phyloP scores from a whole-genome alignment of 2,888 invertebrate species.

The Drosophila helvetica region DNA sequence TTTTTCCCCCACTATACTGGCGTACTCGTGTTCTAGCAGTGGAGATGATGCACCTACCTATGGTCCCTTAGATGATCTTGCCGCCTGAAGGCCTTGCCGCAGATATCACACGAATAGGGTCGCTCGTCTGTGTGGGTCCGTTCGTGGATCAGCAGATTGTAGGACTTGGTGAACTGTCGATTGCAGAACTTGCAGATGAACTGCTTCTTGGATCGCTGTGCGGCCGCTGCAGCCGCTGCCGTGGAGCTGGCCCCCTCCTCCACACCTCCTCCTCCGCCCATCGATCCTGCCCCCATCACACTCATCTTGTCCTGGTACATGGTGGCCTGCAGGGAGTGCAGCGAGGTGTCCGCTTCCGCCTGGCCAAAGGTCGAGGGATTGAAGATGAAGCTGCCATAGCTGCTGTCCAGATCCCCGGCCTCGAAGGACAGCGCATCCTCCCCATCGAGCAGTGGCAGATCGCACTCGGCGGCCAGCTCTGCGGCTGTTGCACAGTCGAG shows the following conservation, averaged over 20 bases:
- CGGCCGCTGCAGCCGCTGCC: slow-evolving; percentile 63
- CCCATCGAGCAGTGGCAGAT: slow-evolving; percentile 88
- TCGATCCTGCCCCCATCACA: slow-evolving; percentile 56
- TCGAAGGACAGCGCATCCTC: slow-evolving; percentile 88
- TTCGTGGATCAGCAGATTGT: slow-evolving; percentile 97
- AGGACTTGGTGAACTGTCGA: slow-evolving; percentile 99
- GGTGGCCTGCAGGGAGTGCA: slow-evolving; percentile 80
- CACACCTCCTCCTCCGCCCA: slow-evolving; percentile 28
- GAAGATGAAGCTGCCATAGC: slow-evolving; percentile 89
- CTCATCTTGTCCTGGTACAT: slow-evolving; percentile 83
- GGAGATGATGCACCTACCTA: slow-evolving; percentile 86
- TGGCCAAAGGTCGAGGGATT: slow-evolving; percentile 83
- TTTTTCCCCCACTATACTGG: background rate
- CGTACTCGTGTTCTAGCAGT: background rate
- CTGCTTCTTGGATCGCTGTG: slow-evolving; percentile 95
- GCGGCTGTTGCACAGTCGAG: slow-evolving; percentile 68
- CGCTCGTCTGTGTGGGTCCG: slow-evolving; percentile 98
- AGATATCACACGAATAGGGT: slow-evolving; percentile 98
- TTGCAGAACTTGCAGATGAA: slow-evolving; percentile 99
- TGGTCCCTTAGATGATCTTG: slow-evolving; percentile 98
- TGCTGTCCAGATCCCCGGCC: slow-evolving; percentile 86
- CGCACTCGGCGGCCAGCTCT: slow-evolving; percentile 89
- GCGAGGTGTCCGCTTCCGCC: slow-evolving; percentile 59
- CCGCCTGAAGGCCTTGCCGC: slow-evolving; percentile 97
- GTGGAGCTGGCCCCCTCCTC: slow-evolving; percentile 43